A percentile compares a stretch with the other conserved stretches of the same genome.
These are phyloP conservation scores for Misgurnus mizolepis DNA, from an alignment of 2,113 vertebrate species.

Conservation along the genomic window DNA sequence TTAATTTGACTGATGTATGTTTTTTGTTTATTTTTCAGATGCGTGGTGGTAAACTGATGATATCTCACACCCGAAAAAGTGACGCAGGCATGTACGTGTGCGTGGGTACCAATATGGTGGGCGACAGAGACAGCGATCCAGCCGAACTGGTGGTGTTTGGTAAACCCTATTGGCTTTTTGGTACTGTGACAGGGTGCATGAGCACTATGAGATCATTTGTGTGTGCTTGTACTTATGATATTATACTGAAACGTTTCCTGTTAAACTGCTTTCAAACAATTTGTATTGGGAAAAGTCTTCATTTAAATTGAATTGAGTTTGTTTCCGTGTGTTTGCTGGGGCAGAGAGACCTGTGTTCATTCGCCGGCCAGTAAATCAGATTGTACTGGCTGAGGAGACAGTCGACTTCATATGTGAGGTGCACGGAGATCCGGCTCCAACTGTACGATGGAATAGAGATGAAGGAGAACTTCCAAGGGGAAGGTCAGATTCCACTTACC, in stretches of 20 bases:
- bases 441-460: constrained; percentile 92
- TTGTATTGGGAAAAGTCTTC: too few species aligned
- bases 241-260: too few species aligned
- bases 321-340: neutral
- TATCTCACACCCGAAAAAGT: constrained; percentile 91
- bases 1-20: neutral
- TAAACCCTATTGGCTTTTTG: constrained; percentile 60
- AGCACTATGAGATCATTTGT: constrained; percentile 10
- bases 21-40: constrained; percentile 77
- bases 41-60: constrained; percentile 94
- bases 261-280: too few species aligned
- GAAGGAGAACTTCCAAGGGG: constrained; percentile 90
- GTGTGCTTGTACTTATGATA: neutral
- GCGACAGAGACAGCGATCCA: constrained; percentile 94
- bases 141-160: constrained; percentile 94
- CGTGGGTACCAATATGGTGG: constrained; percentile 97
- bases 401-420: constrained; percentile 94
- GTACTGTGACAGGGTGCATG: neutral
- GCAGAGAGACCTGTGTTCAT: constrained; percentile 90
- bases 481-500: constrained; percentile 73
- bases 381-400: constrained; percentile 90
- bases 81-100: constrained; percentile 97
- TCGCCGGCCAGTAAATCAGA: constrained; percentile 91
- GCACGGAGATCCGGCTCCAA: constrained; percentile 91
- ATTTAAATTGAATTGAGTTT: too few species aligned